Evolutionary conservation across 2,888 invertebrate genomes (phyloP), one percentile per base, ranked within the genome.

Genomic region (Gymnosoma rotundatum): DNA sequence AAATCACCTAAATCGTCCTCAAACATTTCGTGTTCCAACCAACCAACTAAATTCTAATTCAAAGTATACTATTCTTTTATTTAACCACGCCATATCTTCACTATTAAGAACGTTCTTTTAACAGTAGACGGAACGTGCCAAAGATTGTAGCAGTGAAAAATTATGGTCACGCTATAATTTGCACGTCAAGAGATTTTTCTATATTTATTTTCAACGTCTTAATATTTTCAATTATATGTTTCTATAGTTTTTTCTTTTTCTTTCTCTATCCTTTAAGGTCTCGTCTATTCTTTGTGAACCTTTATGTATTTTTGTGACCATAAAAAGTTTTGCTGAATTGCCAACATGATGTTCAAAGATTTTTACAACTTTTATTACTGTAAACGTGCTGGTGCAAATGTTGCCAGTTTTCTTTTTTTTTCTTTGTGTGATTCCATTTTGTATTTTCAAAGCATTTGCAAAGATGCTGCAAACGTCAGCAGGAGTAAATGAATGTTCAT

Each of bases 111-210:
- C 10, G 32, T 63, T 64, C 25, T 16, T 48, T 32, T 14, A 45
- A 18, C 10, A 70, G 25, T 4, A 14, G 16, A 25, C n/a, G 21
- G 18, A 76, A 76, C 76, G 70, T 78, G 36, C 52, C 10, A 16
- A 32, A 58, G 64, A 63, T 63, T 52, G 36, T 4, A 25, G 25
- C 45, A 60, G 18, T 66, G 48, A n/a, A 83, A 67, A 78, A 83
- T 83, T 73, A 78, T 83, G 78, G 78, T 83, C 67, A 78, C 78
- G 63, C 83, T 73, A 56, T 63, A 72, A 78, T 83, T 78, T 67
- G 78, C 83, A 83, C 79, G 70, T 82, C 81, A 61, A 66, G 83
- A 52, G 79, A 83, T 63, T 83, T 79, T 69, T 8, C 25, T 9
- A n/a, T 70, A 48, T 74, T 61, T 58, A 63, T 72, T 79, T 79